These are phyloP conservation scores for Ormyrus labotus DNA, from an alignment of 2,888 invertebrate genomes.

Conservation along the genomic window DNA sequence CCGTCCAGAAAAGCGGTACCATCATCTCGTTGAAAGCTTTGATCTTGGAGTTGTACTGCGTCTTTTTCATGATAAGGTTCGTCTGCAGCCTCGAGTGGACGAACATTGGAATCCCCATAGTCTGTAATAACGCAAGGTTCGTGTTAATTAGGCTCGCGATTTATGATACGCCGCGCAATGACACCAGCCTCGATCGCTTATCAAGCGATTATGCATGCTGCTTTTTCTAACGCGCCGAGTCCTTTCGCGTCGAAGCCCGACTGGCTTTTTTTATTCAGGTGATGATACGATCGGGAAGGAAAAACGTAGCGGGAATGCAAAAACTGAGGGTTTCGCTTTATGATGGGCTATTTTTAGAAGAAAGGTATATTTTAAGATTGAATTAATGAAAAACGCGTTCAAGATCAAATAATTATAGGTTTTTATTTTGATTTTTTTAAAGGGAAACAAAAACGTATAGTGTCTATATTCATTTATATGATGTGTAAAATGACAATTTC, in stretches of 20 bases:
- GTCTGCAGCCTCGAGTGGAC: conserved; percentile 83
- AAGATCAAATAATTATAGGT: neutral
- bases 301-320: too few species aligned
- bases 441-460: neutral
- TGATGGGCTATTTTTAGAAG: too few species aligned
- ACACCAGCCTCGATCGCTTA: too few species aligned
- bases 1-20: conserved; percentile 85
- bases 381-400: too few species aligned
- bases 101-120: conserved; percentile 82
- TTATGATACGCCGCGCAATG: too few species aligned
- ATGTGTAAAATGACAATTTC: conserved; percentile 7
- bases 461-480: neutral
- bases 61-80: conserved; percentile 82
- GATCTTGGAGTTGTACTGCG: conserved; percentile 80
- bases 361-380: too few species aligned
- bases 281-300: too few species aligned
- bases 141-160: neutral
- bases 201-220: too few species aligned
- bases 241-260: too few species aligned
- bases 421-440: neutral
- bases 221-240: too few species aligned
- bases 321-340: too few species aligned
- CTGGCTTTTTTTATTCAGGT: too few species aligned
- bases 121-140: conserved; percentile 71
- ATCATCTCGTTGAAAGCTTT: conserved; percentile 80